These are phyloP conservation scores for Spodoptera litura DNA, from an alignment of 1,140 invertebrate genomes.

Conservation along the genomic window DNA sequence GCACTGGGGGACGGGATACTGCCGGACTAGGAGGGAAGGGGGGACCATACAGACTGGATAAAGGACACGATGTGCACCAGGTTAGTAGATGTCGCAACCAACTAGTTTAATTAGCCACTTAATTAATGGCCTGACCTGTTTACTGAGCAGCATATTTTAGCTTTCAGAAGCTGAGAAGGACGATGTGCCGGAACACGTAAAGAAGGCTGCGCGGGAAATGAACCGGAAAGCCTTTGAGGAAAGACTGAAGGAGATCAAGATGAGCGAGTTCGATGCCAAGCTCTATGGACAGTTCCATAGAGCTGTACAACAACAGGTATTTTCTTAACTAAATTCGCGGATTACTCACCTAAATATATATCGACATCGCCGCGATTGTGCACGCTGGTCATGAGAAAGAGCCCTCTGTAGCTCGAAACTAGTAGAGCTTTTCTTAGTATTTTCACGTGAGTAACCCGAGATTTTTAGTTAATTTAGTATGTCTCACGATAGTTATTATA, in stretches of 20 bases:
- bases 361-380: too few species aligned
- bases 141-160: constrained; percentile 68
- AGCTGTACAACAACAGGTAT: constrained; percentile 92
- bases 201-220: constrained; percentile 96
- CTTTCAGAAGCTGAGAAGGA: constrained; percentile 96
- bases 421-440: too few species aligned
- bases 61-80: constrained; percentile 96
- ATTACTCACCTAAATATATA: too few species aligned
- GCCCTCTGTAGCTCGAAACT: too few species aligned
- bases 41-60: constrained; percentile 96
- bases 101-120: too few species aligned
- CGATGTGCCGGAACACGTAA: constrained; percentile 95
- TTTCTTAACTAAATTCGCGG: too few species aligned
- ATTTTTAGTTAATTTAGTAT: too few species aligned
- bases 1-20: constrained; percentile 96
- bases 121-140: too few species aligned
- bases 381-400: too few species aligned
- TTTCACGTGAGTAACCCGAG: too few species aligned
- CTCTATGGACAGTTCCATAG: constrained; percentile 94
- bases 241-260: constrained; percentile 95
- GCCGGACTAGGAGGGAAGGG: constrained; percentile 97
- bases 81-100: constrained; percentile 70
- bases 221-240: constrained; percentile 95
- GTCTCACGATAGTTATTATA: too few species aligned
- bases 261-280: constrained; percentile 97